These are phyloP conservation scores for Paraplagusia blochii DNA, from an alignment of 2,113 vertebrate genomes.

Conservation along the genomic window DNA sequence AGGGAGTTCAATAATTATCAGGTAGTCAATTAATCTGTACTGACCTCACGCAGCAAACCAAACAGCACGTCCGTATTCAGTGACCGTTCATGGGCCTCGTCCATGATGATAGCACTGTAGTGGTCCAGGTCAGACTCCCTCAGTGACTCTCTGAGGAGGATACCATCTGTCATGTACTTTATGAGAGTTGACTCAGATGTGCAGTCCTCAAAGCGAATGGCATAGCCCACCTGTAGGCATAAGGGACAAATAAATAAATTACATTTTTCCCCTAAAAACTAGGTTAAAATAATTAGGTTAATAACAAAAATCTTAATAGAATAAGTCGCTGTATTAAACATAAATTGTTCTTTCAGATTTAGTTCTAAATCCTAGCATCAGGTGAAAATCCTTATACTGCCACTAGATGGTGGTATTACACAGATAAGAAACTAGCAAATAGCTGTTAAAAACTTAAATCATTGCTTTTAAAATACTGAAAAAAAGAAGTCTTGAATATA, in stretches of 20 bases:
- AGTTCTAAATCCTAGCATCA: too few species aligned
- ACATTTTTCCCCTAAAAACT: too few species aligned
- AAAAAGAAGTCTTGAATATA: background rate
- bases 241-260: background rate
- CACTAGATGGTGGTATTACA: slow-evolving; percentile 59
- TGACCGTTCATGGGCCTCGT: slow-evolving; percentile 94
- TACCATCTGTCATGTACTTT: slow-evolving; percentile 99
- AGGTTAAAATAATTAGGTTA: too few species aligned
- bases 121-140: slow-evolving; percentile 96
- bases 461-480: background rate
- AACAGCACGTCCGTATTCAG: slow-evolving; percentile 98
- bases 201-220: slow-evolving; percentile 98
- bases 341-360: too few species aligned
- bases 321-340: too few species aligned
- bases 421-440: background rate
- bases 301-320: too few species aligned
- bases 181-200: slow-evolving; percentile 94
- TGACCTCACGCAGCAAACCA: slow-evolving; percentile 92
- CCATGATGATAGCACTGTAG: slow-evolving; percentile 98
- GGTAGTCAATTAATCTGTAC: background rate
- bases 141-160: slow-evolving; percentile 94
- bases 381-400: background rate
- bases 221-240: slow-evolving; percentile 87
- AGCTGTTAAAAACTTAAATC: background rate
- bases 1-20: background rate